phyloP scores from a whole-genome alignment of 2,888 invertebrate genomes.

The Parnassius orleans region DNA sequence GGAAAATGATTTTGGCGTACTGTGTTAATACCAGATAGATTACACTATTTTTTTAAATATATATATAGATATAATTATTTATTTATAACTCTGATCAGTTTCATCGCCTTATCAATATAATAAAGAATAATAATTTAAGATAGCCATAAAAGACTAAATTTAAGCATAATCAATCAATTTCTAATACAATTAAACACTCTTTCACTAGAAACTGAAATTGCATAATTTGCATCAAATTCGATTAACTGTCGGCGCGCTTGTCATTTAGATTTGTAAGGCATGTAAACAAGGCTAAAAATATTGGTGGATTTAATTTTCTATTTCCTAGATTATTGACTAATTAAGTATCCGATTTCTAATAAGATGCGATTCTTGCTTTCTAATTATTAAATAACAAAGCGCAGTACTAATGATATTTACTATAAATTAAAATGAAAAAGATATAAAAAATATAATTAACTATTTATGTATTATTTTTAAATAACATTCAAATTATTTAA shows the following conservation, averaged over 20 bases:
- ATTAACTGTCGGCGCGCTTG: constrained; percentile 8
- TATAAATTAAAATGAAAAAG: too few relatives aligned
- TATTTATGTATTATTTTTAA: too few relatives aligned
- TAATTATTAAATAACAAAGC: too few relatives aligned
- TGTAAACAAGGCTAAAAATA: neutral
- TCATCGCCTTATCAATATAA: too few relatives aligned
- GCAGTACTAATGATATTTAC: too few relatives aligned
- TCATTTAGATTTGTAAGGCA: constrained; percentile 1
- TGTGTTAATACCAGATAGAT: neutral
- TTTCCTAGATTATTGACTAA: neutral
- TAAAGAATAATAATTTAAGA: neutral
- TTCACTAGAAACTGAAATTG: constrained; percentile 20
- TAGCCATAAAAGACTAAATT: neutral
- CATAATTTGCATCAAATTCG: constrained; percentile 20
- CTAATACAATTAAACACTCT: constrained; percentile 12
- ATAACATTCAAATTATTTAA: too few relatives aligned
- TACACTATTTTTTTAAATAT: too few relatives aligned
- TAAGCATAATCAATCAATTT: constrained; percentile 11
- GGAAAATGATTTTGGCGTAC: neutral
- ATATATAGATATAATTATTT: too few relatives aligned
- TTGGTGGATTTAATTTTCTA: neutral
- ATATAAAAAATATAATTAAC: too few relatives aligned
- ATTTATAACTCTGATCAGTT: too few relatives aligned
- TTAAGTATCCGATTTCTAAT: neutral
- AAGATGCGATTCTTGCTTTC: neutral